phyloP scores from a whole-genome alignment of 2,888 invertebrate species.

The Pimpla rufipes region DNA sequence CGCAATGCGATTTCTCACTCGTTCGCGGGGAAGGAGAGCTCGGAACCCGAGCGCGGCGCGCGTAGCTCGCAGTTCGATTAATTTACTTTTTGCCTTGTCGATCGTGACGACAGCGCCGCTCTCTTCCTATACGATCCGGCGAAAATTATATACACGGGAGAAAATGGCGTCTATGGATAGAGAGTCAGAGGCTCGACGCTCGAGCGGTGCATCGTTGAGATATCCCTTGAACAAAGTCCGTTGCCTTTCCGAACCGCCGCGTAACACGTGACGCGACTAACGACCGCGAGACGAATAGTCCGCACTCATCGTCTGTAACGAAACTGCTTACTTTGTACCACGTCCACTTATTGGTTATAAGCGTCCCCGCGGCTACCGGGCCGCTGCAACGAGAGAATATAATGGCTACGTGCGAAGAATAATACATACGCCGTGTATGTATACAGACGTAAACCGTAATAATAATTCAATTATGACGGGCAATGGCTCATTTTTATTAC shows the following conservation, averaged over 20 bases:
- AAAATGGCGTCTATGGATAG: not conserved
- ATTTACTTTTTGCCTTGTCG: slow-evolving; percentile 17
- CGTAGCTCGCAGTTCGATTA: slow-evolving; percentile 30
- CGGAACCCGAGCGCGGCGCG: not conserved
- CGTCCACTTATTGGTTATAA: not conserved
- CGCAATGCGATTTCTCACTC: slow-evolving; percentile 49
- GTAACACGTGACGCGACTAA: not conserved
- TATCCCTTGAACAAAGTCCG: not conserved
- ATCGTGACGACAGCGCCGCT: not conserved
- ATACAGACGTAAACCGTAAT: too few species aligned
- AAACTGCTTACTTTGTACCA: slow-evolving; percentile 1
- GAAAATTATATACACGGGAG: not conserved
- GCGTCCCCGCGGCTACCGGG: not conserved
- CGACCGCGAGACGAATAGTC: not conserved
- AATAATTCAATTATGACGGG: too few species aligned
- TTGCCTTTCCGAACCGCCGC: not conserved
- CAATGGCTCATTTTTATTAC: too few species aligned
- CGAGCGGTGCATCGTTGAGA: not conserved
- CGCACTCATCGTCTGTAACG: not conserved
- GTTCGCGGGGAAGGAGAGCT: slow-evolving; percentile 31
- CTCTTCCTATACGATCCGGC: not conserved
- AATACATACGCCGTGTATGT: too few species aligned
- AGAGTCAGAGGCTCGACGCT: not conserved
- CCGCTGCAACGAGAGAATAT: too few species aligned
- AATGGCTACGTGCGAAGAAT: too few species aligned